phyloP scores from a whole-genome alignment of 2,888 invertebrate species.

The Eupithecia centaureata region DNA sequence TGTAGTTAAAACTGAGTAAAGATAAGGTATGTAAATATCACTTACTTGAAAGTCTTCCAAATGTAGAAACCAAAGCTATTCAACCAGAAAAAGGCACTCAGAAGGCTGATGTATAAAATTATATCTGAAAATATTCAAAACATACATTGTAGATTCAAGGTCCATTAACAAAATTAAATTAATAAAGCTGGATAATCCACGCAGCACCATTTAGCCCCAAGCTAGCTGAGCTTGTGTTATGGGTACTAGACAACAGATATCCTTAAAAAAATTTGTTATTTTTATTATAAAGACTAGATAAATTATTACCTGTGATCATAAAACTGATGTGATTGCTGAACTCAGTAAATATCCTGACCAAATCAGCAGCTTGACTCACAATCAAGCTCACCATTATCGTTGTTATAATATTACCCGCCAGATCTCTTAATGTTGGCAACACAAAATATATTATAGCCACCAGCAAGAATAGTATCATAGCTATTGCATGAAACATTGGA shows the following conservation, averaged over 20 bases:
- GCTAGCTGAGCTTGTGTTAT: no score
- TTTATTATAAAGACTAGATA: no score
- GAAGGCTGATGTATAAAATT: conserved; percentile 88
- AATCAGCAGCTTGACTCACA: conserved; percentile 89
- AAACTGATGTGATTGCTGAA: conserved; percentile 92
- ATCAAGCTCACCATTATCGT: conserved; percentile 91
- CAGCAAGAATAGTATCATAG: conserved; percentile 87
- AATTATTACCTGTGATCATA: conserved; percentile 88
- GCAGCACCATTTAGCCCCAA: no score
- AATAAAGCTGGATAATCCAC: no score
- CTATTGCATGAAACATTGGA: conserved; percentile 89
- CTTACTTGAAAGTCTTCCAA: conserved; percentile 93
- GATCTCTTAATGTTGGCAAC: conserved; percentile 91
- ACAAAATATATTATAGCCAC: conserved; percentile 93
- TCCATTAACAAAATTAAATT: background rate
- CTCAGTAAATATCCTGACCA: conserved; percentile 91
- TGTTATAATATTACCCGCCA: conserved; percentile 93
- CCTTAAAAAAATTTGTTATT: no score
- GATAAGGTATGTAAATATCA: conserved; percentile 22
- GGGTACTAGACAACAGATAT: no score
- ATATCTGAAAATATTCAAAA: conserved; percentile 85
- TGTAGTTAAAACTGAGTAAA: background rate
- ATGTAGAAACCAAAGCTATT: conserved; percentile 94
- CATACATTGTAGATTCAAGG: background rate
- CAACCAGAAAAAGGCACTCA: conserved; percentile 94